phyloP scores from a whole-genome alignment of 37 sponge, comb jelly and placozoan species.

The Halichondria panicea region DNA sequence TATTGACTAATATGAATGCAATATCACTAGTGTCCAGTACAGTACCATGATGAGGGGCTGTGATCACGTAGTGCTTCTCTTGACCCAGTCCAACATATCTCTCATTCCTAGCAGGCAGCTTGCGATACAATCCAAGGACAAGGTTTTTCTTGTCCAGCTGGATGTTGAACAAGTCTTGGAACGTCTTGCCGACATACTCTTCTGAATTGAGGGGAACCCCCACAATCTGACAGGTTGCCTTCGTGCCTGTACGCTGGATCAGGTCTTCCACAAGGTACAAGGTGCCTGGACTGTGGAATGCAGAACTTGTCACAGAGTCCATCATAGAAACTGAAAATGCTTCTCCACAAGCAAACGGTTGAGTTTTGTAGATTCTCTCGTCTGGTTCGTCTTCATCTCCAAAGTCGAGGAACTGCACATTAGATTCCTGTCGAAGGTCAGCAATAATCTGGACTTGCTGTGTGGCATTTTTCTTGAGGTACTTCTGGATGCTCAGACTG shows the following conservation, averaged over 20 bases:
- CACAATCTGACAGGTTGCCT: neutral
- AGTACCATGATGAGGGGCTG: conserved; percentile 9
- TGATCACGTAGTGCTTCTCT: conserved; percentile 37
- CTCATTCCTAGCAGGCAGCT: neutral
- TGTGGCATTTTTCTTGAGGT: neutral
- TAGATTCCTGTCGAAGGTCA: conserved; percentile 51
- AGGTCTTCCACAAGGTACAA: conserved; percentile 28
- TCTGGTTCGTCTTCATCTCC: conserved; percentile 63
- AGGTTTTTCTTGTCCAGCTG: conserved; percentile 16
- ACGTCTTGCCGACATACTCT: neutral
- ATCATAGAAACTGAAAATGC: conserved; percentile 62
- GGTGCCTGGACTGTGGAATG: conserved; percentile 48
- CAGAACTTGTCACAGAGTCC: conserved; percentile 59
- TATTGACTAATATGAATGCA: too few relatives aligned
- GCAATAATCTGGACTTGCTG: conserved; percentile 39
- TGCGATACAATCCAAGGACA: conserved; percentile 41
- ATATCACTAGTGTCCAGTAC: conserved; percentile 11
- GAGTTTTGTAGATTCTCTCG: conserved; percentile 30
- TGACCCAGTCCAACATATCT: too few relatives aligned
- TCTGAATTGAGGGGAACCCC: neutral
- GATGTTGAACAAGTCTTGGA: conserved; percentile 24
- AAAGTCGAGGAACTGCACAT: conserved; percentile 80
- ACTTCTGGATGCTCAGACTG: conserved; percentile 46
- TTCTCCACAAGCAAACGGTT: conserved; percentile 71
- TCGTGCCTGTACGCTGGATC: neutral